These are phyloP conservation scores for Philonicus albiceps DNA, from an alignment of 2,888 invertebrate genomes.

Conservation along the genomic window DNA sequence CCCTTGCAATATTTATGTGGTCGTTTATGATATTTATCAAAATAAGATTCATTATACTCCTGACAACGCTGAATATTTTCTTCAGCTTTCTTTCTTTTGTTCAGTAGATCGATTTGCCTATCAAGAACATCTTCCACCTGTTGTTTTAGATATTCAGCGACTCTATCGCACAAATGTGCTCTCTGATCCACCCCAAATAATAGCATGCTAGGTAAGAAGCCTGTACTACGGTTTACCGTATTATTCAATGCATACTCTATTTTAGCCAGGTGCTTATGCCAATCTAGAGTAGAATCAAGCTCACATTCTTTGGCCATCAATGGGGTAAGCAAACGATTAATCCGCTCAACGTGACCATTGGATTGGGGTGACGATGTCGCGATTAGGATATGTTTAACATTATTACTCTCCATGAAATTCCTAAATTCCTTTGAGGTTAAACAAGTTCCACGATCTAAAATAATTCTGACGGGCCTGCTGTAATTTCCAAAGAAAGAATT, in stretches of 20 bases:
- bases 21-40: too few relatives aligned
- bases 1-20: too few relatives aligned
- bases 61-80: background rate
- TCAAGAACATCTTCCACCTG: background rate
- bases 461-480: constrained; percentile 2
- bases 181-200: too few relatives aligned
- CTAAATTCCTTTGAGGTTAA: constrained; percentile 38
- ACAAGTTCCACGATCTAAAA: constrained; percentile 34
- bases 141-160: constrained; percentile 38
- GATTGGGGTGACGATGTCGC: background rate
- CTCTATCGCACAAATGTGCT: background rate
- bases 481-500: constrained; percentile 24
- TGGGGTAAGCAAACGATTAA: too few relatives aligned
- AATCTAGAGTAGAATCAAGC: too few relatives aligned
- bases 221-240: too few relatives aligned
- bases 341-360: constrained; percentile 47
- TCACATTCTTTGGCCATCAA: too few relatives aligned
- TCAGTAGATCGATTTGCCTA: background rate
- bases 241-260: too few relatives aligned
- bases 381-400: constrained; percentile 20
- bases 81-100: background rate
- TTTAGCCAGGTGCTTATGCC: too few relatives aligned
- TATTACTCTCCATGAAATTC: background rate
- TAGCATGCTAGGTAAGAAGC: too few relatives aligned
- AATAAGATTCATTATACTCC: too few relatives aligned